Evolutionary conservation across 1,140 invertebrate genomes (phyloP).

Genomic region (Lamellibrachia luymesi): DNA sequence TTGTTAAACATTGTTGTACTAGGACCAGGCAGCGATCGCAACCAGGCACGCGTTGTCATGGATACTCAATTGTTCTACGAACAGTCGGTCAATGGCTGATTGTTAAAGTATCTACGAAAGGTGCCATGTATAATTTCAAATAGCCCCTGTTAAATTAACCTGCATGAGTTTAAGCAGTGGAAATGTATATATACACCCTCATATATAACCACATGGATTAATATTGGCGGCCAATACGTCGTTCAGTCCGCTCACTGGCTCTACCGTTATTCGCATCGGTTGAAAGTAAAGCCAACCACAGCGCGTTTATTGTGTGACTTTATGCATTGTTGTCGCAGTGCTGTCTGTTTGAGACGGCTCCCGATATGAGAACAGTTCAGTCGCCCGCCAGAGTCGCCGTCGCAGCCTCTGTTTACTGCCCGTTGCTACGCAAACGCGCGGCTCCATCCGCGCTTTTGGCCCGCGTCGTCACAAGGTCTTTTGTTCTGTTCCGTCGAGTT

Average conservation of each 20-base stretch:
- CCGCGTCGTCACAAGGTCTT: not conserved
- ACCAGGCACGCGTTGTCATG: not conserved
- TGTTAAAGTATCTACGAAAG: not conserved
- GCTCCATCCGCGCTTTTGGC: not conserved
- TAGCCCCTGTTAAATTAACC: not conserved
- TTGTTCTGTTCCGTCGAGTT: not conserved
- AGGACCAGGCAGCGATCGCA: not conserved
- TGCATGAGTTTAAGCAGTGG: not conserved
- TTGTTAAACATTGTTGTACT: not conserved
- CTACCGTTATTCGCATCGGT: not conserved
- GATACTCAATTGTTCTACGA: not conserved
- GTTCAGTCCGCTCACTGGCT: not conserved
- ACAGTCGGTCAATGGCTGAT: too few relatives aligned
- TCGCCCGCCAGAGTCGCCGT: not conserved
- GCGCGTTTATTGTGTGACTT: not conserved
- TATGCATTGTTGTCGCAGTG: not conserved
- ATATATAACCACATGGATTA: not conserved
- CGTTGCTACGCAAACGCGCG: not conserved
- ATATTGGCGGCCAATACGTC: not conserved
- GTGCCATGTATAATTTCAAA: not conserved
- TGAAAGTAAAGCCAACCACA: not conserved
- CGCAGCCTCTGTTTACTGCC: not conserved
- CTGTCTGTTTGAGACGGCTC: not conserved
- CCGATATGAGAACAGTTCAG: not conserved
- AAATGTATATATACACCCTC: not conserved